Evolutionary conservation across 2,797 vertebrate species (phyloP).

Genomic region (Sebastes taczanowskii): DNA sequence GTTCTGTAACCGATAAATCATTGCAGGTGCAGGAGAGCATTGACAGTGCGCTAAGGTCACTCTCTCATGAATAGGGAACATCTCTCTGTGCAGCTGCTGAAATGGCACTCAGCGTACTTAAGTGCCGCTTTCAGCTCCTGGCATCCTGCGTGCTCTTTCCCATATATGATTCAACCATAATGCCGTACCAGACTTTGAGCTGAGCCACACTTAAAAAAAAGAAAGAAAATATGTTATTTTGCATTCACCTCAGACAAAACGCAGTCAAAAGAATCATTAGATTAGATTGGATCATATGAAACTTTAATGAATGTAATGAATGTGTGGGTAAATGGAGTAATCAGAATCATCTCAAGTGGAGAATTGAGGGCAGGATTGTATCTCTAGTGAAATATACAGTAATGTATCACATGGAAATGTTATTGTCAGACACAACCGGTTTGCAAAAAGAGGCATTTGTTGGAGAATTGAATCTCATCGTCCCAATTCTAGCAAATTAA

Average conservation of each 20-base stretch:
- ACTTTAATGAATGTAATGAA: constrained; percentile 8
- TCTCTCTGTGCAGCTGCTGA: constrained; percentile 53
- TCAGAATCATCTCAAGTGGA: not conserved
- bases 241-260: constrained; percentile 7
- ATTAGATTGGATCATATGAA: constrained; percentile 2
- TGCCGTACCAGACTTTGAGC: not conserved
- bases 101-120: constrained; percentile 50
- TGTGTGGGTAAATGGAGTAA: not conserved
- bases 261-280: not conserved
- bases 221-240: not conserved
- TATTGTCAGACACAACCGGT: not conserved
- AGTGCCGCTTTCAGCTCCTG: constrained; percentile 52
- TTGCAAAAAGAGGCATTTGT: not conserved
- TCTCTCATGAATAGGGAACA: constrained; percentile 71
- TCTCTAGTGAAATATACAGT: not conserved
- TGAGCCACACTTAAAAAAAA: not conserved
- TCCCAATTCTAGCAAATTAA: not conserved
- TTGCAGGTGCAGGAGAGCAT: constrained; percentile 60
- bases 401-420: not conserved
- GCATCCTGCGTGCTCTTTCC: constrained; percentile 31
- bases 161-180: constrained; percentile 21
- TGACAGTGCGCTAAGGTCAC: constrained; percentile 71
- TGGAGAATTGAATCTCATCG: not conserved
- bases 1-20: constrained; percentile 73
- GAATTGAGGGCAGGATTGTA: not conserved